Percentiles rank a stretch among this genome's conserved stretches.
Conservation (phyloP, 2,888 invertebrate genomes). For the Drosophila koepferae region DNA sequence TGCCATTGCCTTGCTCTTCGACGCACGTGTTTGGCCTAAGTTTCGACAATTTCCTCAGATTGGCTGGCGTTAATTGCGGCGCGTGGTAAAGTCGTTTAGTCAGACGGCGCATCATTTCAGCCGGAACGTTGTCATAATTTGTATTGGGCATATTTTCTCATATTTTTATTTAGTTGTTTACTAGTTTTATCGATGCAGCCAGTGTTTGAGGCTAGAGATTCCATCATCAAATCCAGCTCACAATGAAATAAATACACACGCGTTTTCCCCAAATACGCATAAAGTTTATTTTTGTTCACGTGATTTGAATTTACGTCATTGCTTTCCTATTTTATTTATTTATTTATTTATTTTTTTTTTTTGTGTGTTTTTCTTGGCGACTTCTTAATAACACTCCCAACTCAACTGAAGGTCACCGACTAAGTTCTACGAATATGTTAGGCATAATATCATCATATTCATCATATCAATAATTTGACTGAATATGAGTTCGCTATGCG, state of each 20-base stretch:
- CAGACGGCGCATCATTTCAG: constrained; percentile 21
- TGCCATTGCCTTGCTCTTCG: constrained; percentile 39
- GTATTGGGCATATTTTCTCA: constrained; percentile 31
- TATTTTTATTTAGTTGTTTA: constrained; percentile 22
- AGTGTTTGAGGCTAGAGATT: constrained; percentile 8
- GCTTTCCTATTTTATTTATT: background rate
- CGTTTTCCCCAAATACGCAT: constrained; percentile 6
- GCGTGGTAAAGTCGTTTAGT: constrained; percentile 47
- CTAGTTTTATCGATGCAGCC: constrained; percentile 6
- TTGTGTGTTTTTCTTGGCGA: background rate
- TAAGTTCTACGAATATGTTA: background rate
- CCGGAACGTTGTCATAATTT: constrained; percentile 24
- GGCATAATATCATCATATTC: constrained; percentile 4
- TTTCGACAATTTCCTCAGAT: constrained; percentile 8
- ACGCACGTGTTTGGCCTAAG: constrained; percentile 47
- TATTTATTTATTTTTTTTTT: background rate
- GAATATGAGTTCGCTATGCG: background rate
- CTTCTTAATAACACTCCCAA: constrained; percentile 3
- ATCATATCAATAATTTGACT: background rate
- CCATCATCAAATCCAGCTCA: constrained; percentile 14
- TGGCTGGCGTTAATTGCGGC: constrained; percentile 47
- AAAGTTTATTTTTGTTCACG: constrained; percentile 20
- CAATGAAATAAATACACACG: constrained; percentile 16
- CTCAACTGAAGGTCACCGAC: background rate
- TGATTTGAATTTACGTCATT: constrained; percentile 16